These are phyloP conservation scores for Denticeps clupeoides DNA, from an alignment of 2,797 vertebrate species.

Conservation along the genomic window DNA sequence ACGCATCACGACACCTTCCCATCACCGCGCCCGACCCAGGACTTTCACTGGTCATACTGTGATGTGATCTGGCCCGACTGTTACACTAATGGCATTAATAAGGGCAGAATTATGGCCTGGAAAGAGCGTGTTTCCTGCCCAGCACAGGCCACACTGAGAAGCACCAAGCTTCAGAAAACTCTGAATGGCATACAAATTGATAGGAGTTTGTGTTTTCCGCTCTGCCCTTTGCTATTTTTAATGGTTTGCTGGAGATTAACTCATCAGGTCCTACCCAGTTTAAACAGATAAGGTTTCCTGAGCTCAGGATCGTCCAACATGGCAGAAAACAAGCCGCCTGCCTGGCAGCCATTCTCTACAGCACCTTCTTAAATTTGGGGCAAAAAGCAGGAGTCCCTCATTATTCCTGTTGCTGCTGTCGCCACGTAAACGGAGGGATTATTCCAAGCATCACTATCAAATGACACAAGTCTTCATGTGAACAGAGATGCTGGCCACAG, in stretches of 20 bases:
- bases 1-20: constrained; percentile 59
- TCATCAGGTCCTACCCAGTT: constrained; percentile 43
- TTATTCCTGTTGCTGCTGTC: background rate
- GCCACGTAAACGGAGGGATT: constrained; percentile 2
- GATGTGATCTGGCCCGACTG: constrained; percentile 71
- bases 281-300: constrained; percentile 35
- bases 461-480: background rate
- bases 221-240: constrained; percentile 52
- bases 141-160: too few relatives aligned
- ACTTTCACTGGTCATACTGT: constrained; percentile 60
- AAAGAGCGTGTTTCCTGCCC: constrained; percentile 53
- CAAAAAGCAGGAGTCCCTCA: constrained; percentile 5
- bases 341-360: too few relatives aligned
- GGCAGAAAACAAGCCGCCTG: constrained; percentile 6
- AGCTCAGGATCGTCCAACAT: constrained; percentile 26
- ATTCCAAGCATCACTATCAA: constrained; percentile 2
- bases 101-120: constrained; percentile 70
- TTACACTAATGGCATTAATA: constrained; percentile 77
- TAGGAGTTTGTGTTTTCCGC: constrained; percentile 55
- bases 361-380: too few relatives aligned
- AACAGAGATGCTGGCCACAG: background rate
- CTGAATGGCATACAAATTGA: constrained; percentile 41
- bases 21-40: constrained; percentile 55
- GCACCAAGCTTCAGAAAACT: too few relatives aligned
- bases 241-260: constrained; percentile 57